These are phyloP conservation scores for Leptopilina boulardi DNA, from an alignment of 1,140 invertebrate genomes.

Conservation along the genomic window DNA sequence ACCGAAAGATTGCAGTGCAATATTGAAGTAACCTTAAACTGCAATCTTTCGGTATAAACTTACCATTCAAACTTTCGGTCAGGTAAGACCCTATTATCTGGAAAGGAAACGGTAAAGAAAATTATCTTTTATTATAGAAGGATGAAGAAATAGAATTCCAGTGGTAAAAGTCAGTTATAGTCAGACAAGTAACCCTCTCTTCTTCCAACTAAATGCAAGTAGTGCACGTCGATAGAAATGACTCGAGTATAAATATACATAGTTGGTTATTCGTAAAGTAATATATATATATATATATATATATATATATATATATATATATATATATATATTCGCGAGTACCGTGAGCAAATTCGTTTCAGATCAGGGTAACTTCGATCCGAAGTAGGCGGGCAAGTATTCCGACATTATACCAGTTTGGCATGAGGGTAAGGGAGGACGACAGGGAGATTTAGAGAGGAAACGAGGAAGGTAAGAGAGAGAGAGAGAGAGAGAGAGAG, in stretches of 20 bases:
- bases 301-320: no score
- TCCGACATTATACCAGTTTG: slow-evolving; percentile 40
- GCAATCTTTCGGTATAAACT: no score
- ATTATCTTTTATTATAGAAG: no score
- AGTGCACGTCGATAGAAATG: slow-evolving; percentile 12
- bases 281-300: no score
- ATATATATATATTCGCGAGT: background rate
- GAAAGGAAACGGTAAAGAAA: no score
- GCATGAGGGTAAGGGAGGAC: slow-evolving; percentile 2
- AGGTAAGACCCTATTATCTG: no score
- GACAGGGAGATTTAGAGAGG: slow-evolving; percentile 29
- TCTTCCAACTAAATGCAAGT: background rate
- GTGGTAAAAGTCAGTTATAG: background rate
- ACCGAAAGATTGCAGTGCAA: no score
- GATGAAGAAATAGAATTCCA: background rate
- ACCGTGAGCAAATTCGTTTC: slow-evolving; percentile 54
- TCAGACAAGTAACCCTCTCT: background rate
- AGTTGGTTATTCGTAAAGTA: slow-evolving; percentile 5
- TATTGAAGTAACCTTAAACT: no score
- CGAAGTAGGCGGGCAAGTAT: slow-evolving; percentile 52
- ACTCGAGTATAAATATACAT: background rate
- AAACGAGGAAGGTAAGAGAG: slow-evolving; percentile 39
- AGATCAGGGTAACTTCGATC: slow-evolving; percentile 53
- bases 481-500: slow-evolving; percentile 38
- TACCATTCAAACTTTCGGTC: no score